phyloP scores from a whole-genome alignment of 2,797 vertebrate genomes.

The Chelmon rostratus region DNA sequence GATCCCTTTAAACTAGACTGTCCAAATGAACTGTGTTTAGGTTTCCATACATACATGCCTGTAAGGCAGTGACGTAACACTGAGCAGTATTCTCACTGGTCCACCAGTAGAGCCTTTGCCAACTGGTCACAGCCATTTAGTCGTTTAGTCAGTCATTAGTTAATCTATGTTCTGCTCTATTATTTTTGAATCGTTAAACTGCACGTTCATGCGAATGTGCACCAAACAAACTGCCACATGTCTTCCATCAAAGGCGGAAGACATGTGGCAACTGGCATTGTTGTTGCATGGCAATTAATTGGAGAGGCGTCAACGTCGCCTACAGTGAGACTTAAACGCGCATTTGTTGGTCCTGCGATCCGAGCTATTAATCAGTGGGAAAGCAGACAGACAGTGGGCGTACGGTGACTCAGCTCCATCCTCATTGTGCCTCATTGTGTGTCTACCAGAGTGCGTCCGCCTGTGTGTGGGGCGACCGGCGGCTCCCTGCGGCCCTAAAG shows the following conservation, averaged over 20 bases:
- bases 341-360: conserved; percentile 43
- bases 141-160: background rate
- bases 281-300: conserved; percentile 1
- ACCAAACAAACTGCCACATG: background rate
- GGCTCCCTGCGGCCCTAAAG: conserved; percentile 38
- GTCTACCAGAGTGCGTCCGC: conserved; percentile 36
- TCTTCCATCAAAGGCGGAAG: background rate
- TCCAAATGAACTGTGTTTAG: background rate
- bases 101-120: background rate
- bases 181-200: background rate
- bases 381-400: conserved; percentile 67
- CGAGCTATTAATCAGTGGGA: conserved; percentile 52
- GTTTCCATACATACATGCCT: background rate
- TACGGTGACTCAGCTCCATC: conserved; percentile 63
- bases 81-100: background rate
- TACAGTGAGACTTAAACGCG: conserved; percentile 15
- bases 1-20: background rate
- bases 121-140: background rate
- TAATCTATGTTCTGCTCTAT: background rate
- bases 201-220: background rate
- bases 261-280: background rate
- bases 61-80: background rate
- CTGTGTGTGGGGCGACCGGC: conserved; percentile 42
- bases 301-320: background rate
- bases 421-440: conserved; percentile 37